Conservation (phyloP, 2,797 vertebrate genomes). For the Clarias platycephalus region DNA sequence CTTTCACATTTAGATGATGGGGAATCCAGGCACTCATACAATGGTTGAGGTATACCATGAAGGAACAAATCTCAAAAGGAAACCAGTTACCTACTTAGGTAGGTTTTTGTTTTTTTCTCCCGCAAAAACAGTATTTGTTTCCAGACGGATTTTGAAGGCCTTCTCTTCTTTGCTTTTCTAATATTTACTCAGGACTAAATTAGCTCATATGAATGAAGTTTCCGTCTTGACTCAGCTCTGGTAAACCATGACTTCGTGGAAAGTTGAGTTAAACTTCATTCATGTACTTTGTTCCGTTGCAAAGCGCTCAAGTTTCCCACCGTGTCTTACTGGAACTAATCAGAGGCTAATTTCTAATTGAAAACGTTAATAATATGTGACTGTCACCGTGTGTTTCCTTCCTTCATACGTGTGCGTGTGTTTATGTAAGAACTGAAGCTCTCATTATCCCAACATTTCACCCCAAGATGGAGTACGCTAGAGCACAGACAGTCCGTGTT, state of each 20-base stretch:
- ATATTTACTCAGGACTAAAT: not conserved
- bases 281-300: not conserved
- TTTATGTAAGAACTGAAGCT: conserved; percentile 6
- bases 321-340: conserved; percentile 6
- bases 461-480: conserved; percentile 3
- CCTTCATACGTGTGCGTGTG: not conserved
- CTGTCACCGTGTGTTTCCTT: not conserved
- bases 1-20: not conserved
- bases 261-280: not conserved
- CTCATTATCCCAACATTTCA: conserved; percentile 8
- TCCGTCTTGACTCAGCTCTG: not conserved
- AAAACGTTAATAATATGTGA: not conserved
- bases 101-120: not conserved
- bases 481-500: conserved; percentile 35
- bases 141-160: too few species aligned
- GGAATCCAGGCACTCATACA: not conserved
- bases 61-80: not conserved
- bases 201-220: not conserved
- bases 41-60: not conserved
- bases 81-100: not conserved
- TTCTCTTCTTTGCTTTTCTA: not conserved
- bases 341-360: not conserved
- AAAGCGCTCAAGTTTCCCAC: not conserved
- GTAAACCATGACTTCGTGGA: not conserved
- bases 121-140: not conserved